A percentile compares a stretch with the other conserved stretches of the same genome.
Evolutionary conservation across 2,888 invertebrate genomes (phyloP).

Genomic region (Sialis lutaria): DNA sequence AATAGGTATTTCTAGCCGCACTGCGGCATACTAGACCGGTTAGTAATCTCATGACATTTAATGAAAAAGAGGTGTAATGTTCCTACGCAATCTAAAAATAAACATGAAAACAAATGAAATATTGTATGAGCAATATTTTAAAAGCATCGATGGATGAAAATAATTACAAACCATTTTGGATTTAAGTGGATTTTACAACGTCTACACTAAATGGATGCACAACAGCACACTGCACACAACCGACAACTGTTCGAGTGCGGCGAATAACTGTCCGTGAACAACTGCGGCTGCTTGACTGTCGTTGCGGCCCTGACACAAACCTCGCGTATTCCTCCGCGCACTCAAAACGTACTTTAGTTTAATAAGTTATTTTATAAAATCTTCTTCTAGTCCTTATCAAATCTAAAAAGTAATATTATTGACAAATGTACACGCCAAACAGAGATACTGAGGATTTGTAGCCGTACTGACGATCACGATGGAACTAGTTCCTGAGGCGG

Average conservation of each 20-base stretch:
- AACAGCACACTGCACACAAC: conserved; percentile 31
- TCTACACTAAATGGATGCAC: conserved; percentile 26
- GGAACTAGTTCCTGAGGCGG: conserved; percentile 40
- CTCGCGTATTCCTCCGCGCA: conserved; percentile 27
- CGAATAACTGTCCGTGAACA: conserved; percentile 36
- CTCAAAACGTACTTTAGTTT: not conserved
- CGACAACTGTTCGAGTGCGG: conserved; percentile 37
- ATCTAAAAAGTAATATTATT: no score
- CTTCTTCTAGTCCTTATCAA: no score
- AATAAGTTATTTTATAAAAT: no score
- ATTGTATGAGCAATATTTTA: conserved; percentile 26
- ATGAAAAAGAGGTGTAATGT: not conserved
- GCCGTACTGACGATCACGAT: conserved; percentile 12
- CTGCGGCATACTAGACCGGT: conserved; percentile 23
- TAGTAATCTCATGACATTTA: conserved; percentile 16
- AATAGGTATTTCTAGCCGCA: conserved; percentile 14
- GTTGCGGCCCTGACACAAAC: conserved; percentile 28
- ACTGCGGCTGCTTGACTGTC: conserved; percentile 33
- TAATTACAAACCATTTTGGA: conserved; percentile 39
- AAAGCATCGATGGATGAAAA: conserved; percentile 25
- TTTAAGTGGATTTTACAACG: conserved; percentile 40
- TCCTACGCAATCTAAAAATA: conserved; percentile 20
- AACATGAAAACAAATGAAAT: conserved; percentile 19
- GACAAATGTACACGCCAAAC: no score
- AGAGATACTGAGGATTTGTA: no score